Conservation (phyloP, 2,888 invertebrate species). For the Ceramica pisi region DNA sequence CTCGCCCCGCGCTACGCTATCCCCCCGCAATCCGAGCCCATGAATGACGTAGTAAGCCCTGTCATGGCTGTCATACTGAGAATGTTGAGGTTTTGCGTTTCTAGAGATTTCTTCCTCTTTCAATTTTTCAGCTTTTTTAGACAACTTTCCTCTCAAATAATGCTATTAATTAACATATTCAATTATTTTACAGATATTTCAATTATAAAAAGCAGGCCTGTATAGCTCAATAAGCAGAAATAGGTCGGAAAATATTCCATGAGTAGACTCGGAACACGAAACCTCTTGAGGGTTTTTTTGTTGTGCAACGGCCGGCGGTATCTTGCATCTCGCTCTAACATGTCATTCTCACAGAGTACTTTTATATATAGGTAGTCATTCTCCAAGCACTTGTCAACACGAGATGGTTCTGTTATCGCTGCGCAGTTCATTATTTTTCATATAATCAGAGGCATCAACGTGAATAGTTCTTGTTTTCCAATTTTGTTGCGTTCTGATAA, state of each 20-base stretch:
- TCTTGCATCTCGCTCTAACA: slow-evolving; percentile 79
- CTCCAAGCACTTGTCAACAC: slow-evolving; percentile 82
- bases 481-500: slow-evolving; percentile 81
- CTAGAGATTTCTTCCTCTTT: slow-evolving; percentile 77
- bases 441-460: slow-evolving; percentile 79
- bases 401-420: slow-evolving; percentile 85
- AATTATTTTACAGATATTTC: slow-evolving; percentile 1
- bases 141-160: slow-evolving; percentile 20
- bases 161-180: background rate
- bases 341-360: slow-evolving; percentile 81
- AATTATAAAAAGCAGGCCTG: slow-evolving; percentile 11
- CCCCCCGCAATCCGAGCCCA: slow-evolving; percentile 68
- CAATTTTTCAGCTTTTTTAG: slow-evolving; percentile 58
- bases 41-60: slow-evolving; percentile 73
- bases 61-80: slow-evolving; percentile 68
- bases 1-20: slow-evolving; percentile 67
- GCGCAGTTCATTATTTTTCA: slow-evolving; percentile 85
- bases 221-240: slow-evolving; percentile 20
- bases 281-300: slow-evolving; percentile 79
- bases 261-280: slow-evolving; percentile 84
- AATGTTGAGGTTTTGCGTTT: slow-evolving; percentile 87
- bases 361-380: no score
- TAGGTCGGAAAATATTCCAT: slow-evolving; percentile 74
- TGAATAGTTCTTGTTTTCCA: slow-evolving; percentile 78
- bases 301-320: slow-evolving; percentile 68